Percentiles rank a stretch among this genome's conserved stretches.
Conservation (phyloP, 2,888 invertebrate species). For the Torymus aiolomorphi region DNA sequence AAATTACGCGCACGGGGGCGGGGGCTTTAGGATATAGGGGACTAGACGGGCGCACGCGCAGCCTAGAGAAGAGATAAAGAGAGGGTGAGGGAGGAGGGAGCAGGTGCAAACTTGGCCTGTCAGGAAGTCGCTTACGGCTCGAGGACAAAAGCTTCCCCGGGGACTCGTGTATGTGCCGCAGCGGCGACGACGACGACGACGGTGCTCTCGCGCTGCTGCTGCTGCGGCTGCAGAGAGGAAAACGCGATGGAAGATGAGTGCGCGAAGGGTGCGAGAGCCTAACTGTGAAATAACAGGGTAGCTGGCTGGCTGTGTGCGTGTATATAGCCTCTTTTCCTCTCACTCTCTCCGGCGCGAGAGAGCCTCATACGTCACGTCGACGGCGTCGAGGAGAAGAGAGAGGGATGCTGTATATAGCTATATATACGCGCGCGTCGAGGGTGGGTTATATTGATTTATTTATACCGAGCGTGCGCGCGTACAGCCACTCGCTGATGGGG, state of each 20-base stretch:
- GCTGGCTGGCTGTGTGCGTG: constrained; percentile 58
- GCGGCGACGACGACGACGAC: constrained; percentile 56
- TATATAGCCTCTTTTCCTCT: constrained; percentile 27
- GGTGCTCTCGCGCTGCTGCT: constrained; percentile 60
- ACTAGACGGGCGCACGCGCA: constrained; percentile 23
- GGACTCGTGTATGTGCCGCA: constrained; percentile 70
- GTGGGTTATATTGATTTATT: constrained; percentile 74
- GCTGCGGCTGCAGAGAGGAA: constrained; percentile 57
- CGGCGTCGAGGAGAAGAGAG: constrained; percentile 59
- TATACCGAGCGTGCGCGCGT: constrained; percentile 64
- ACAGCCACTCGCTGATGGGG: constrained; percentile 65
- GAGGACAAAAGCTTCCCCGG: constrained; percentile 75
- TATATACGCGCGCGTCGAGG: constrained; percentile 56
- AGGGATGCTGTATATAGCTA: too few species aligned
- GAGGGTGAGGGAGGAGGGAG: constrained; percentile 66
- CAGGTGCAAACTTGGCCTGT: constrained; percentile 76
- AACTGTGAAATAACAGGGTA: constrained; percentile 75
- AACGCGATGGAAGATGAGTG: constrained; percentile 63
- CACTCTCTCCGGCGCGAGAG: constrained; percentile 39
- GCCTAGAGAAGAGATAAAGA: constrained; percentile 33
- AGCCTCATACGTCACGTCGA: constrained; percentile 73
- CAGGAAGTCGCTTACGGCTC: constrained; percentile 75
- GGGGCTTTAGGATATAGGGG: constrained; percentile 39
- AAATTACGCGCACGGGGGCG: constrained; percentile 66
- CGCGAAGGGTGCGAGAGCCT: constrained; percentile 68